Percentiles rank a stretch among this genome's conserved stretches.
phyloP scores from a whole-genome alignment of 1,140 invertebrate genomes.

The Zaprionus lachaisei region DNA sequence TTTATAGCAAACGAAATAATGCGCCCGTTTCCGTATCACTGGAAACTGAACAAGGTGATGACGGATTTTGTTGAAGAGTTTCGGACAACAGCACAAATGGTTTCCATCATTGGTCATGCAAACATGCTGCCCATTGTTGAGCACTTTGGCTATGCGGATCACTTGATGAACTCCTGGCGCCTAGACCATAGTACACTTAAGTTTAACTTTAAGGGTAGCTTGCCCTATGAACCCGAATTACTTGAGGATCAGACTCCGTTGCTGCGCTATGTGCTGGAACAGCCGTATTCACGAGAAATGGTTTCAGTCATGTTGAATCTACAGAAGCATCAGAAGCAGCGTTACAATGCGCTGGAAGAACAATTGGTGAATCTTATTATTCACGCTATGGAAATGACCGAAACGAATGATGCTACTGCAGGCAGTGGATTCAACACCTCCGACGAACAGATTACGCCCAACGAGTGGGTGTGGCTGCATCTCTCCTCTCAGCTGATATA shows the following conservation, averaged over 20 bases:
- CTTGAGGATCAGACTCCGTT: constrained; percentile 94
- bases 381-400: constrained; percentile 95
- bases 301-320: constrained; percentile 97
- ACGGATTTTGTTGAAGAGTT: constrained; percentile 97
- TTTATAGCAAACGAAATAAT: constrained; percentile 98
- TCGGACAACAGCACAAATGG: constrained; percentile 96
- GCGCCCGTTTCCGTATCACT: constrained; percentile 95
- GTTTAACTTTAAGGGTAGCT: constrained; percentile 94
- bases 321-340: constrained; percentile 92
- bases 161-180: constrained; percentile 96
- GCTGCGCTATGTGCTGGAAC: constrained; percentile 95
- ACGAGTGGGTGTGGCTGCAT: constrained; percentile 94
- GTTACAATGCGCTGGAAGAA: constrained; percentile 95
- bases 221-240: constrained; percentile 96
- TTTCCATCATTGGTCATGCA: constrained; percentile 95
- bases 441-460: constrained; percentile 75
- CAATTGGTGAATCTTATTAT: constrained; percentile 96
- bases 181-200: constrained; percentile 94
- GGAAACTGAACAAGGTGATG: constrained; percentile 94
- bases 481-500: constrained; percentile 98
- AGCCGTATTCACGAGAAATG: constrained; percentile 98
- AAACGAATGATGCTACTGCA: constrained; percentile 86
- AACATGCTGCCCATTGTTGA: constrained; percentile 97
- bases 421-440: constrained; percentile 77
- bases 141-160: constrained; percentile 94